A percentile compares a stretch with the other conserved stretches of the same genome.
phyloP scores from a whole-genome alignment of 2,797 vertebrate genomes.

The Apodemus agrarius region DNA sequence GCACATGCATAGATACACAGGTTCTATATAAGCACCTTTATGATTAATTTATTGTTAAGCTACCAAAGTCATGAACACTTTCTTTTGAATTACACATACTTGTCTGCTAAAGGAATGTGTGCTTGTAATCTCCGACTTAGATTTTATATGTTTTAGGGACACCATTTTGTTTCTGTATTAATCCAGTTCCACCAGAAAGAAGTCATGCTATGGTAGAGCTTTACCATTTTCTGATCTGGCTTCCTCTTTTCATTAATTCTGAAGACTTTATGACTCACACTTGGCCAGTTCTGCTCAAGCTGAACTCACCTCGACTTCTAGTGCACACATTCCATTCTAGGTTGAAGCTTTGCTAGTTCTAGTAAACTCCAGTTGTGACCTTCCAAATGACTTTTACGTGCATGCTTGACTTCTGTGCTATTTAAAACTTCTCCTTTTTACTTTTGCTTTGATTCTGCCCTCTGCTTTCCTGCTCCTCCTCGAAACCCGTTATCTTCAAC shows the following conservation, averaged over 20 bases:
- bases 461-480: background rate
- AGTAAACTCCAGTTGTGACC: conserved; percentile 37
- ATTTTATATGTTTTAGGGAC: background rate
- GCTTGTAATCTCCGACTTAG: background rate
- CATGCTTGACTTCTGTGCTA: background rate
- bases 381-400: conserved; percentile 49
- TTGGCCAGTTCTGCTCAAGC: conserved; percentile 32
- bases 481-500: conserved; percentile 23
- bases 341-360: background rate
- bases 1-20: background rate
- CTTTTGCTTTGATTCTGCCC: conserved; percentile 60
- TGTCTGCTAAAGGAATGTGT: background rate
- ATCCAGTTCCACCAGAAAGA: background rate
- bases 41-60: background rate
- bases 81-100: background rate
- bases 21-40: background rate
- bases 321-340: background rate
- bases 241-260: background rate
- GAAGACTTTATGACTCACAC: conserved; percentile 49
- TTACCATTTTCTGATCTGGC: background rate
- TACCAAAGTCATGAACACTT: background rate
- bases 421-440: conserved; percentile 55
- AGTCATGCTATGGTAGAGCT: background rate
- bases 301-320: conserved; percentile 36
- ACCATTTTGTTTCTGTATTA: background rate